phyloP scores from a whole-genome alignment of 2,113 vertebrate species.

The Lycaon pictus region DNA sequence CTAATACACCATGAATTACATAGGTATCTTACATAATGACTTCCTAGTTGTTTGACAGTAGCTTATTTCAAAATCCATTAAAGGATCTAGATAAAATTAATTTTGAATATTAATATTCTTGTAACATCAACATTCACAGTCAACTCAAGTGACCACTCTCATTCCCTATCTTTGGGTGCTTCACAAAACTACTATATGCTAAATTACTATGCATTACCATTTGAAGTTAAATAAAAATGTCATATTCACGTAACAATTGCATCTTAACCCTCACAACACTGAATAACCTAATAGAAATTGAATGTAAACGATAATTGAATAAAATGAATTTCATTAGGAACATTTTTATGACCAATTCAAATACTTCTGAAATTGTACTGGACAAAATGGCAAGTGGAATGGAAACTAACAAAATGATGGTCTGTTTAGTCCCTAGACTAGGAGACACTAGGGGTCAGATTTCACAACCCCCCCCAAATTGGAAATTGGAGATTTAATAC shows the following conservation, averaged over 20 bases:
- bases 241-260: neutral
- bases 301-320: neutral
- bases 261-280: neutral
- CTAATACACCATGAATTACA: neutral
- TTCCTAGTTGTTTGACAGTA: neutral
- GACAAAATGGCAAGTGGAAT: neutral
- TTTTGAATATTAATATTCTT: constrained; percentile 40
- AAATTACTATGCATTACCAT: neutral
- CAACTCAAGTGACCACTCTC: neutral
- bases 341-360: neutral
- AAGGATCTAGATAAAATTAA: neutral
- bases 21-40: neutral
- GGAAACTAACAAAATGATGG: neutral
- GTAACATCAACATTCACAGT: neutral
- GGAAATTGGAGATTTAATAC: neutral
- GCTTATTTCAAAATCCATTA: neutral
- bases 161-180: neutral
- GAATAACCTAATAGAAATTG: neutral
- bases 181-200: neutral
- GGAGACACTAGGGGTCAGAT: neutral
- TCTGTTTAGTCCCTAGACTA: neutral
- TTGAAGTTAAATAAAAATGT: neutral
- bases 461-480: neutral
- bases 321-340: constrained; percentile 31
- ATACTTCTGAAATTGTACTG: neutral